Evolutionary conservation across 2,888 invertebrate genomes (phyloP).

Genomic region (Ophion slaviceki): DNA sequence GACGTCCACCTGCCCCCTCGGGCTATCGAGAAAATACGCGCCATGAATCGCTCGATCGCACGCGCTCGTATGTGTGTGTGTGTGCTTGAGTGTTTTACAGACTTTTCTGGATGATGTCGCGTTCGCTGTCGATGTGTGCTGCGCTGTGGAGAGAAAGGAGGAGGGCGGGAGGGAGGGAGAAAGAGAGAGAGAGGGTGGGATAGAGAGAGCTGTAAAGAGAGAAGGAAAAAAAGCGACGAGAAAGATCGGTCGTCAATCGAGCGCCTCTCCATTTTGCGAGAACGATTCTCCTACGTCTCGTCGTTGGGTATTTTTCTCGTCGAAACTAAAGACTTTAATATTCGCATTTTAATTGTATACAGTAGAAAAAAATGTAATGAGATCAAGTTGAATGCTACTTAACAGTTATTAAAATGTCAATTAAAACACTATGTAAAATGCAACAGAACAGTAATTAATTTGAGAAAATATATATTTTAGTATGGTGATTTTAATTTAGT

Average conservation of each 20-base stretch:
- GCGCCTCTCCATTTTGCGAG: slow-evolving; percentile 27
- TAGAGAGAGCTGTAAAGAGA: not conserved
- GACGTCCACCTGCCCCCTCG: slow-evolving; percentile 59
- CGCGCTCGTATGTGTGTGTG: not conserved
- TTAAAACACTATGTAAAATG: too few relatives aligned
- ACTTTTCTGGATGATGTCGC: slow-evolving; percentile 31
- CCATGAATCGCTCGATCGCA: slow-evolving; percentile 53
- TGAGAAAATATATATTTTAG: too few relatives aligned
- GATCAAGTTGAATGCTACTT: too few relatives aligned
- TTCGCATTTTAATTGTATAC: too few relatives aligned
- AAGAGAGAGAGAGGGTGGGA: too few relatives aligned
- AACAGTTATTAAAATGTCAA: too few relatives aligned
- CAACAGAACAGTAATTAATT: too few relatives aligned
- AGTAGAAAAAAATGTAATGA: too few relatives aligned
- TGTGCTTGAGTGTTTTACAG: slow-evolving; percentile 2
- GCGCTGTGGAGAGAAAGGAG: not conserved
- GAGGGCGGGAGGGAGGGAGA: not conserved
- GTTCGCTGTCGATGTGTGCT: slow-evolving; percentile 12
- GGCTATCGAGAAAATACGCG: slow-evolving; percentile 60
- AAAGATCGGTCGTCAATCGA: slow-evolving; percentile 54
- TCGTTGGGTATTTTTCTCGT: too few relatives aligned
- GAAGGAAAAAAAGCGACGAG: slow-evolving; percentile 7
- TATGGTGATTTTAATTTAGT: too few relatives aligned
- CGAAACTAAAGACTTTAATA: too few relatives aligned
- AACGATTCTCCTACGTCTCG: slow-evolving; percentile 21